Evolutionary conservation across 2,888 invertebrate species (phyloP).

Genomic region (Meteorus colon): DNA sequence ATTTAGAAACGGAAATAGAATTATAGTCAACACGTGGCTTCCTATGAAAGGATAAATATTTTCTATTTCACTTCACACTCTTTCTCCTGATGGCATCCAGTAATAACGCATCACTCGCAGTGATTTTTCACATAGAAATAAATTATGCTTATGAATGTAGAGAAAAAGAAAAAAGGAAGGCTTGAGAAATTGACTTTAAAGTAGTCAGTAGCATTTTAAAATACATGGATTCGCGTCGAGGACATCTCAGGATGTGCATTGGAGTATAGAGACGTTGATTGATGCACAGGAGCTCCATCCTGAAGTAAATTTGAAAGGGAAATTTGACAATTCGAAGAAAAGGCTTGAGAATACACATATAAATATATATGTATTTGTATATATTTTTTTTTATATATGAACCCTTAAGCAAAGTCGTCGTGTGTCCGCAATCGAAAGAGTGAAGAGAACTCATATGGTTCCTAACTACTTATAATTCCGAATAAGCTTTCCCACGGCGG

Average conservation of each 20-base stretch:
- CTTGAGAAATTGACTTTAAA: constrained; percentile 21
- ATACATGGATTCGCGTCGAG: constrained; percentile 1
- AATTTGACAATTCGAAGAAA: constrained; percentile 61
- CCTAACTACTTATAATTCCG: constrained; percentile 58
- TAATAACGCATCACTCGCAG: constrained; percentile 9
- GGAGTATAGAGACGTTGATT: neutral
- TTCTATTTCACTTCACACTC: constrained; percentile 34
- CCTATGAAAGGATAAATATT: constrained; percentile 43
- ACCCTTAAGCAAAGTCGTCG: constrained; percentile 58
- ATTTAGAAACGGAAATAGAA: constrained; percentile 21
- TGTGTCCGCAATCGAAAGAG: constrained; percentile 25
- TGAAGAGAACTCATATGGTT: constrained; percentile 29
- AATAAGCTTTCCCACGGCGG: constrained; percentile 57
- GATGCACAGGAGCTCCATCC: constrained; percentile 54
- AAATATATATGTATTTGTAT: constrained; percentile 12
- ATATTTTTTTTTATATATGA: neutral
- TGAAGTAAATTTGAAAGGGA: constrained; percentile 60
- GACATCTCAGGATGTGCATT: neutral
- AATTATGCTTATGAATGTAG: neutral
- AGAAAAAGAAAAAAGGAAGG: neutral
- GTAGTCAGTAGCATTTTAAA: constrained; percentile 18
- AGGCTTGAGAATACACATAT: constrained; percentile 47
- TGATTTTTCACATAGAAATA: neutral
- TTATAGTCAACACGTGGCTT: constrained; percentile 44
- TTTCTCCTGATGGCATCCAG: constrained; percentile 8